These are phyloP conservation scores for Galerucella nymphaeae DNA, from an alignment of 2,888 invertebrate genomes.

Conservation along the genomic window DNA sequence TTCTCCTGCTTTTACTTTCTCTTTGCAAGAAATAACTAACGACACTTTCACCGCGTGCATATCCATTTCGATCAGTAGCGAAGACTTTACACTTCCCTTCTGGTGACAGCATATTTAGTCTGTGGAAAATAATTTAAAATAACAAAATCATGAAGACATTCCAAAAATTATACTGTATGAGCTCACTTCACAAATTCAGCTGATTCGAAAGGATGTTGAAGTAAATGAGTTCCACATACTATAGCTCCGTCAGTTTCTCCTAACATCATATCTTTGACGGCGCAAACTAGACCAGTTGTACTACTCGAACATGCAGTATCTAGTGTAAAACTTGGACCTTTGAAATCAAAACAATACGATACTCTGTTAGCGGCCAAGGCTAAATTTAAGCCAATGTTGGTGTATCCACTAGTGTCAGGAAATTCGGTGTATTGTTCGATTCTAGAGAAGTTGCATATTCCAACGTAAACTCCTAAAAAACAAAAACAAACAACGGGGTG, in stretches of 20 bases:
- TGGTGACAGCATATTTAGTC: conserved; percentile 40
- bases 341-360: conserved; percentile 52
- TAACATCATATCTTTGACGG: conserved; percentile 44
- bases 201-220: conserved; percentile 49
- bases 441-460: conserved; percentile 29
- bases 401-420: conserved; percentile 42
- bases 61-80: conserved; percentile 46
- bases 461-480: conserved; percentile 47
- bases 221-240: conserved; percentile 46
- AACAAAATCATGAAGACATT: too few relatives aligned
- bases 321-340: conserved; percentile 51
- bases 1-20: conserved; percentile 60
- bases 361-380: conserved; percentile 47
- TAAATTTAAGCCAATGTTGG: conserved; percentile 41
- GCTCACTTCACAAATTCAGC: conserved; percentile 42
- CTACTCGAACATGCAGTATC: conserved; percentile 54
- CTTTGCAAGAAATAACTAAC: conserved; percentile 65
- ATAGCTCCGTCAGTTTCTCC: conserved; percentile 44
- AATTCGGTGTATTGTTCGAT: conserved; percentile 23
- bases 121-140: conserved; percentile 3
- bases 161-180: not conserved
- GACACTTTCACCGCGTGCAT: conserved; percentile 63
- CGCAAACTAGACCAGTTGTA: conserved; percentile 47
- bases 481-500: too few relatives aligned
- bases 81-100: conserved; percentile 40